These are phyloP conservation scores for Parazoanthus swiftii DNA, from an alignment of 92 coral and sea anemone species.

Conservation along the genomic window DNA sequence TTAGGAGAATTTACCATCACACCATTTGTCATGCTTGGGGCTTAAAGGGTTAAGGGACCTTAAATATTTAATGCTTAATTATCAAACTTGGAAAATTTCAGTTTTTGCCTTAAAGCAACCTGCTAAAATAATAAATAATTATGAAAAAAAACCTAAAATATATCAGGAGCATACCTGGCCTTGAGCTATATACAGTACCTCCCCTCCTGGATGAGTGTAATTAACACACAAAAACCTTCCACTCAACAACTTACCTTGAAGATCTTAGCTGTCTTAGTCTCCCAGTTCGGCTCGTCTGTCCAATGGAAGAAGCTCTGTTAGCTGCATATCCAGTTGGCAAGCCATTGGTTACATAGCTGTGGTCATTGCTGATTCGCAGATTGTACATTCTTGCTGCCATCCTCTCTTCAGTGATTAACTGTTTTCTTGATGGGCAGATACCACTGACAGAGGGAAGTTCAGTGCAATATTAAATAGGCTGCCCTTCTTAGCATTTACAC, in stretches of 20 bases:
- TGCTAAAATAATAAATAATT: no score
- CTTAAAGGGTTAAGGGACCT: no score
- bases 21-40: no score
- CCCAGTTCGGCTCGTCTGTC: conserved; percentile 6
- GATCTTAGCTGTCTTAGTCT: conserved; percentile 16
- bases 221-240: not conserved
- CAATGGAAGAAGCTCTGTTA: not conserved
- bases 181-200: no score
- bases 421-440: conserved; percentile 68
- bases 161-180: not conserved
- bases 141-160: no score
- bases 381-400: conserved; percentile 99
- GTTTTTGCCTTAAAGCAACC: no score
- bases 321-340: conserved; percentile 16
- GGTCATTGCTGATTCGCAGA: conserved; percentile 83
- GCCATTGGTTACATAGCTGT: conserved; percentile 63
- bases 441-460: not conserved
- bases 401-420: conserved; percentile 81
- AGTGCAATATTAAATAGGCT: not conserved
- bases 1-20: no score
- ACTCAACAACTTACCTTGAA: conserved; percentile 4
- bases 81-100: no score
- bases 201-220: no score
- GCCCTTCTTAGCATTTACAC: no score
- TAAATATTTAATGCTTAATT: no score